Evolutionary conservation across 2,888 invertebrate species (phyloP), one percentile per base, ranked within the genome.

Genomic region (Tridacna gigas): DNA sequence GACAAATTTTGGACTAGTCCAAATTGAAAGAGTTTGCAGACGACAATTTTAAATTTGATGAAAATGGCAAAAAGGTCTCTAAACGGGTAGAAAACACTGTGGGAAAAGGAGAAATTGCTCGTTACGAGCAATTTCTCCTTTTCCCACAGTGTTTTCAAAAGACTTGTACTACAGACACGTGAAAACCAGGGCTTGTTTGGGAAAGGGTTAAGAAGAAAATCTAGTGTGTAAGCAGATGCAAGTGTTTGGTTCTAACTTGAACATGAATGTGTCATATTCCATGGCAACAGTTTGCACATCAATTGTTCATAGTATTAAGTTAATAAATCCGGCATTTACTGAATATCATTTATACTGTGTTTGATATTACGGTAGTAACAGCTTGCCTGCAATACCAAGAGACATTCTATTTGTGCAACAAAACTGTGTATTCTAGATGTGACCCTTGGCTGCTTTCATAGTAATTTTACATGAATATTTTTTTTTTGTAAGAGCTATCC

Each of bases 251-350:
- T 7, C 37, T 37, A 37, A 37, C 3, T 37, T 37, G 37, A 37
- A 56, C 26, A 25, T 20, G 51, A 71, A 71, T 71, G 71, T 71
- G 71, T 71, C 45, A 47, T 25, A 75, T 75, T 75, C 47, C 48
- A 47, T 63, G 75, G 75, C 26, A 65, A 75, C 75, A 75, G 75
- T 75, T 75, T 61, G 75, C 28, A 22, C 45, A 7, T 45, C 63
- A 75, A 65, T 75, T 63, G 18, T 75, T 65, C 20, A n/a, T 61
- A 61, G 74, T 71, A 51, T 71, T 71, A 71, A 51, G 25, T 47
- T 48, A 22, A 48, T 51, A 71, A 71, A 71, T 47, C 25, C 7
- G 18, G n/a, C 7, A 47, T 71, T 71, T 71, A 71, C 51, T 71
- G 71, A 48, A 71, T 51, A 25, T 51, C 51, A 71, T 71, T 48